phyloP scores from a whole-genome alignment of 2,113 vertebrate genomes.

The Rhadina sibilatrix region DNA sequence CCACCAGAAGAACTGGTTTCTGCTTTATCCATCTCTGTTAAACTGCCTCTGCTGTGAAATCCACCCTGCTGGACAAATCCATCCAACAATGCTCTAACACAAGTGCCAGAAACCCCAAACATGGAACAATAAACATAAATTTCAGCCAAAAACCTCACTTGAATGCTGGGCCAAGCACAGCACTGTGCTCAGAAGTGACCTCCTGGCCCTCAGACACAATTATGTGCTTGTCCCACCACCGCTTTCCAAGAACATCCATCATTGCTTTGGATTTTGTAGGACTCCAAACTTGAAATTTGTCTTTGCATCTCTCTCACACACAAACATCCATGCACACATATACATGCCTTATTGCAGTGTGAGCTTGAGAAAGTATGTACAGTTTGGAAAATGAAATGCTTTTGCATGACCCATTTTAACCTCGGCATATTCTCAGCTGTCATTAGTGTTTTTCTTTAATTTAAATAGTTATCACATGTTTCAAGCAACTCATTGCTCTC shows the following conservation, averaged over 20 bases:
- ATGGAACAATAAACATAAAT: neutral
- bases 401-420: conserved; percentile 27
- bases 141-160: neutral
- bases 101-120: neutral
- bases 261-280: neutral
- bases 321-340: neutral
- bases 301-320: neutral
- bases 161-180: neutral
- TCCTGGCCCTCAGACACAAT: neutral
- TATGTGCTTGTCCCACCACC: neutral
- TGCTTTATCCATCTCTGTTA: neutral
- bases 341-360: neutral
- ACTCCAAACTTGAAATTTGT: neutral
- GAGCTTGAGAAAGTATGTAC: neutral
- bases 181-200: neutral
- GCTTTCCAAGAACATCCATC: neutral
- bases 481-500: conserved; percentile 25
- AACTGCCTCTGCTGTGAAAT: neutral
- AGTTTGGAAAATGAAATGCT: neutral
- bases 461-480: conserved; percentile 45
- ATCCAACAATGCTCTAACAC: neutral
- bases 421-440: conserved; percentile 15
- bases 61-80: neutral
- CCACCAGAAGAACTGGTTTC: neutral
- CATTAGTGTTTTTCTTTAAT: conserved; percentile 37